Percentiles rank a stretch among this genome's conserved stretches.
Conservation (phyloP, 2,888 invertebrate genomes). For the Mylabris sibirica region DNA sequence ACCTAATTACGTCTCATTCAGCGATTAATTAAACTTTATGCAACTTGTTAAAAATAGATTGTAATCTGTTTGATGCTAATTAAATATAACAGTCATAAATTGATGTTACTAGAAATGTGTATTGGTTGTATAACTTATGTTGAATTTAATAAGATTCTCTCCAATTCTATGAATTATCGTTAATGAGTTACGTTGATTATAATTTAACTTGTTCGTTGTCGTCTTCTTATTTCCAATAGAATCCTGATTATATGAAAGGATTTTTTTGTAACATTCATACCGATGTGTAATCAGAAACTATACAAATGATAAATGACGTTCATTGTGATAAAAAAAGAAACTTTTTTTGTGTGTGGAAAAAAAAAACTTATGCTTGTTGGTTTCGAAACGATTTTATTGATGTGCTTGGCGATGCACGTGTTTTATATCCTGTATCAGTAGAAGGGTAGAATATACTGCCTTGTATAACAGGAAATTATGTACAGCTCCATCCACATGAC, state of each 20-base stretch:
- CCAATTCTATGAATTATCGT: slow-evolving; percentile 11
- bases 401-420: slow-evolving; percentile 35
- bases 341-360: not conserved
- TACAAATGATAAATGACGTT: slow-evolving; percentile 1
- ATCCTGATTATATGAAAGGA: not conserved
- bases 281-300: not conserved
- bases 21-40: slow-evolving; percentile 29
- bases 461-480: slow-evolving; percentile 34
- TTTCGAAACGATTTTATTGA: slow-evolving; percentile 21
- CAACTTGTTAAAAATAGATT: slow-evolving; percentile 27
- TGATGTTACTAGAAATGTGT: slow-evolving; percentile 19
- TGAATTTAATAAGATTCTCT: slow-evolving; percentile 2
- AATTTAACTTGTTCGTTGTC: slow-evolving; percentile 5
- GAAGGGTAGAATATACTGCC: slow-evolving; percentile 29
- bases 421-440: slow-evolving; percentile 32
- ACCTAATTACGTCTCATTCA: not conserved
- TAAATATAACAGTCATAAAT: slow-evolving; percentile 27
- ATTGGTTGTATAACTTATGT: slow-evolving; percentile 6
- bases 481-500: slow-evolving; percentile 33
- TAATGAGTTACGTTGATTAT: slow-evolving; percentile 12
- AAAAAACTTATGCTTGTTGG: not conserved
- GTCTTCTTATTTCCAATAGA: not conserved
- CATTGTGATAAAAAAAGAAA: not conserved
- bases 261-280: not conserved
- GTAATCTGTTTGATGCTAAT: slow-evolving; percentile 28